Percentiles rank a stretch among this genome's conserved stretches.
Conservation (phyloP, 1,140 invertebrate species). For the Drosophila quadrilineata region DNA sequence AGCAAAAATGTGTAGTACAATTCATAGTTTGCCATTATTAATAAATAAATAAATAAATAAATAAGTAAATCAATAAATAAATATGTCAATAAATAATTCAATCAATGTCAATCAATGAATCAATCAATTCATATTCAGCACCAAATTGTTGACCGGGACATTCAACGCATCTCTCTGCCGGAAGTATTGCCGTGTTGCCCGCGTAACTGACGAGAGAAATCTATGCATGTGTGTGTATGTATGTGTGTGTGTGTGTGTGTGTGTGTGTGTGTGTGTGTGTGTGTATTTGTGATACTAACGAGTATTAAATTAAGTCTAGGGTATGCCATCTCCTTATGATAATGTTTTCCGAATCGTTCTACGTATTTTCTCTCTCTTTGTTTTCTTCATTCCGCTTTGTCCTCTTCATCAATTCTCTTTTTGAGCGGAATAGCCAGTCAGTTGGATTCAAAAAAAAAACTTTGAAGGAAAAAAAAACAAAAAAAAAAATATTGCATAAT, state of each 20-base stretch:
- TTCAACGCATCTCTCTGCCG: conserved; percentile 23
- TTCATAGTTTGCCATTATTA: neutral
- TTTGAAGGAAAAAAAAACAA: conserved; percentile 12
- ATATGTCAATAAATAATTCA: conserved; percentile 30
- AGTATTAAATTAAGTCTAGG: conserved; percentile 20
- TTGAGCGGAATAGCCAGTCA: conserved; percentile 22
- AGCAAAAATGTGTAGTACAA: conserved; percentile 28
- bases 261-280: too few relatives aligned
- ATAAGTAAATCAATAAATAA: conserved; percentile 19
- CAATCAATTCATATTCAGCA: conserved; percentile 43
- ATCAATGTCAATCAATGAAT: too few relatives aligned
- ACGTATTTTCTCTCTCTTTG: neutral
- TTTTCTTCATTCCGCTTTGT: neutral
- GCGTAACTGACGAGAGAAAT: conserved; percentile 35
- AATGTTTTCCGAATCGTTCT: neutral
- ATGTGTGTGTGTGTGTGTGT: too few relatives aligned
- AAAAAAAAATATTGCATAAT: conserved; percentile 4
- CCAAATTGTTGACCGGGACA: conserved; percentile 38
- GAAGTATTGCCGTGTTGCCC: conserved; percentile 73
- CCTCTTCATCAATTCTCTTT: neutral
- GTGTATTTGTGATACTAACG: too few relatives aligned
- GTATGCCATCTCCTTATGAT: neutral
- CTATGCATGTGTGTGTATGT: too few relatives aligned
- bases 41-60: conserved; percentile 24
- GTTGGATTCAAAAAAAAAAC: conserved; percentile 8